phyloP scores from a whole-genome alignment of 2,888 invertebrate species.

The Leucophora obtusa region DNA sequence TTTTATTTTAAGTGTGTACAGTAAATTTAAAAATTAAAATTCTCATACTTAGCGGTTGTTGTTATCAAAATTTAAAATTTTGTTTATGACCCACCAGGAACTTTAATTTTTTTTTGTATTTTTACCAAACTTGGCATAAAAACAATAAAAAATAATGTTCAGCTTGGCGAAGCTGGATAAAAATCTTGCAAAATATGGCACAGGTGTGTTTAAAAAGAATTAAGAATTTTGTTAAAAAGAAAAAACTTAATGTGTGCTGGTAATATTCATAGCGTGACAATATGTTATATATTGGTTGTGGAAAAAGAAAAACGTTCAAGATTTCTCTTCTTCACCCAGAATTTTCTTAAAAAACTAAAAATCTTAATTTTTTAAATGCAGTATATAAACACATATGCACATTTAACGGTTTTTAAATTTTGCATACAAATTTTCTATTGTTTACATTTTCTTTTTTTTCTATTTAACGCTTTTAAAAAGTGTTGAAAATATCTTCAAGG shows the following conservation, averaged over 20 bases:
- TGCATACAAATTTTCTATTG: background rate
- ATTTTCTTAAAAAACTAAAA: background rate
- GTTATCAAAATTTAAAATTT: background rate
- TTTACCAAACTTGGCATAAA: background rate
- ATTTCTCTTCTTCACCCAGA: background rate
- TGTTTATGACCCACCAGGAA: conserved; percentile 16
- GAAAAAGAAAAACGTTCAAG: background rate
- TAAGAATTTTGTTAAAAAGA: background rate
- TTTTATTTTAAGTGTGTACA: too few relatives aligned
- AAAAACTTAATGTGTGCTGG: background rate
- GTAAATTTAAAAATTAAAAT: background rate
- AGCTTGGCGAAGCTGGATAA: background rate
- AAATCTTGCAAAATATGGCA: conserved; percentile 4
- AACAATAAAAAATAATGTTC: background rate
- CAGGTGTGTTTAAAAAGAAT: conserved; percentile 1
- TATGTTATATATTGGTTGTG: background rate
- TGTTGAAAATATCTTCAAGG: conserved; percentile 26
- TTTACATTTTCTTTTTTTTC: background rate
- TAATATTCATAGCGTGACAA: conserved; percentile 2
- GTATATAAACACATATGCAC: background rate
- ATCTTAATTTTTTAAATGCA: background rate
- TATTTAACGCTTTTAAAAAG: background rate
- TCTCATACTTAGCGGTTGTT: background rate
- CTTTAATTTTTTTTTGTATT: background rate
- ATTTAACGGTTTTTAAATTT: conserved; percentile 20